Evolutionary conservation across 2,888 invertebrate species (phyloP).

Genomic region (Tipula unca): DNA sequence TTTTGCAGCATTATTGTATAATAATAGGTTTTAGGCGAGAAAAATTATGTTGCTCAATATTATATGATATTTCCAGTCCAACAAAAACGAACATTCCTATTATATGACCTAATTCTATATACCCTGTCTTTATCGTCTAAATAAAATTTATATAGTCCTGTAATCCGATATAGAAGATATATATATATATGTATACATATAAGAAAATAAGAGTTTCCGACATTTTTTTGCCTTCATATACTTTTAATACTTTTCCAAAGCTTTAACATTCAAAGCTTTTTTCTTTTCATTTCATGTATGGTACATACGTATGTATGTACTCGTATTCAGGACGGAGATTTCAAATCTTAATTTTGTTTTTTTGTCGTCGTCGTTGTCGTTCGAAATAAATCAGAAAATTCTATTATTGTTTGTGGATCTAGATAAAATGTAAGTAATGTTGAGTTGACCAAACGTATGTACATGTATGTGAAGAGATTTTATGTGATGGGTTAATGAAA

Average conservation of each 20-base stretch:
- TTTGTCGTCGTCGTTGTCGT: neutral
- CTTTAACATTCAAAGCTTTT: neutral
- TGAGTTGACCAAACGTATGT: neutral
- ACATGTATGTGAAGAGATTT: neutral
- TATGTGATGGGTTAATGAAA: neutral
- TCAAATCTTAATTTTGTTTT: neutral
- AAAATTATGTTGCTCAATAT: too few species aligned
- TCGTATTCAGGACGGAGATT: neutral
- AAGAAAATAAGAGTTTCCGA: neutral
- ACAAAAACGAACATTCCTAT: neutral
- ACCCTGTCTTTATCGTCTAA: neutral
- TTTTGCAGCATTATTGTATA: too few species aligned
- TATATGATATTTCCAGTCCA: neutral
- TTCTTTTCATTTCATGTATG: neutral
- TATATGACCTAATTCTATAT: neutral
- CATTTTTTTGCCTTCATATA: neutral
- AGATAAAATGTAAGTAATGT: neutral
- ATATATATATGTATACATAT: neutral
- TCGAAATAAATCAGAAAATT: neutral
- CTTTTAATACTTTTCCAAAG: slow-evolving; percentile 14
- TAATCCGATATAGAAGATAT: neutral
- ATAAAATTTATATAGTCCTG: neutral
- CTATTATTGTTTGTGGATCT: neutral
- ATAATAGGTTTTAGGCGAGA: too few species aligned
- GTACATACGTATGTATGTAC: neutral